A percentile compares a stretch with the other conserved stretches of the same genome.
Conservation (phyloP, 2,888 invertebrate genomes). For the Macrostomum cliftonense region DNA sequence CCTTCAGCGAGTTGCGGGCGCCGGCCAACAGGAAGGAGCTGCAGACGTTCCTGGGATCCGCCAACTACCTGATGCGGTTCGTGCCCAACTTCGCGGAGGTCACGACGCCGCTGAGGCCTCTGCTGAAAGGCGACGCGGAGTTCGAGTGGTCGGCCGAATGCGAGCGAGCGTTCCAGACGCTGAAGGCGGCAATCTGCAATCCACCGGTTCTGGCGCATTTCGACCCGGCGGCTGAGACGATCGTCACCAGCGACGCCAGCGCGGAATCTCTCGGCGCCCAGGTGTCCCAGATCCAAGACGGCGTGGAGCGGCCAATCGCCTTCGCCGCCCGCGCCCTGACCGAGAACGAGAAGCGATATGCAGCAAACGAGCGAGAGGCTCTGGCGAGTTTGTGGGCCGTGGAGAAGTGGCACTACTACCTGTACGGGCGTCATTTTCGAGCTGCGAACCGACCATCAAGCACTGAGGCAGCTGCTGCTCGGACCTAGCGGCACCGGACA, state of each 20-base stretch:
- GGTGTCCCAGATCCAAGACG: constrained; percentile 12
- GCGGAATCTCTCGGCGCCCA: constrained; percentile 12
- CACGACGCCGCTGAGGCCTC: constrained; percentile 11
- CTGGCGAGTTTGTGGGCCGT: constrained; percentile 14
- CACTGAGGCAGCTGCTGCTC: constrained; percentile 1
- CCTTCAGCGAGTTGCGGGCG: not conserved
- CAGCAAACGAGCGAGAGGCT: constrained; percentile 13
- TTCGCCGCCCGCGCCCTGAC: not conserved
- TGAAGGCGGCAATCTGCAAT: constrained; percentile 11
- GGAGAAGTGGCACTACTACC: constrained; percentile 12
- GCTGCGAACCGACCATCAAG: constrained; percentile 14
- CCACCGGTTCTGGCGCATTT: constrained; percentile 15
- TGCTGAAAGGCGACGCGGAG: constrained; percentile 3
- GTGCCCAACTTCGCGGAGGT: constrained; percentile 12
- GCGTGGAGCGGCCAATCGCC: constrained; percentile 3
- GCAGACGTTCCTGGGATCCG: constrained; percentile 14
- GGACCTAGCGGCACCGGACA: not conserved
- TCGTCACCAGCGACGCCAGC: constrained; percentile 14
- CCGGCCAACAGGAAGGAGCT: constrained; percentile 3
- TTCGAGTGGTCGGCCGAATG: constrained; percentile 14
- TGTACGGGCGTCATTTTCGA: constrained; percentile 12
- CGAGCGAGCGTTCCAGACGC: constrained; percentile 11
- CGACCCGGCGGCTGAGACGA: constrained; percentile 11
- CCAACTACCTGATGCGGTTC: constrained; percentile 14
- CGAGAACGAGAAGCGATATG: constrained; percentile 13